phyloP scores from a whole-genome alignment of 2,113 vertebrate species.

The Chaetodon auriga region DNA sequence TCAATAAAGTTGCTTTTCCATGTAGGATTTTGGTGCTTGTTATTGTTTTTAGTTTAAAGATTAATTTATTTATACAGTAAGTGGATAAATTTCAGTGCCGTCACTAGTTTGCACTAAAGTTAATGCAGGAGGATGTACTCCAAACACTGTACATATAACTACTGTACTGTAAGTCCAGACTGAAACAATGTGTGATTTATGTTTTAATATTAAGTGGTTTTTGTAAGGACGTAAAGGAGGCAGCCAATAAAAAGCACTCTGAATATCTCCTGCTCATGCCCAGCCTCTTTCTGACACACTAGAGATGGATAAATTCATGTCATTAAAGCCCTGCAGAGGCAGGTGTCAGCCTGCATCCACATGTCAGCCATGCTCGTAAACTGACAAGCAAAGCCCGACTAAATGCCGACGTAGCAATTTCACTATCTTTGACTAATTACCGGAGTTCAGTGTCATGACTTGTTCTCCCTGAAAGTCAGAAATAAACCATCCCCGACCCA shows the following conservation, averaged over 20 bases:
- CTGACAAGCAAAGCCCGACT: background rate
- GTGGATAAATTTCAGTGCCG: background rate
- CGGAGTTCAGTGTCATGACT: background rate
- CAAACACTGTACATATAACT: background rate
- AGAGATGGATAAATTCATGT: background rate
- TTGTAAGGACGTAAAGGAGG: constrained; percentile 7
- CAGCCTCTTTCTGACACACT: background rate
- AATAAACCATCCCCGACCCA: background rate
- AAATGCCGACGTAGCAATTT: background rate
- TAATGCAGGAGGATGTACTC: background rate
- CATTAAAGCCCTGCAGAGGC: constrained; percentile 16
- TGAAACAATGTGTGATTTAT: background rate
- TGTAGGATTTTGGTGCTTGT: background rate
- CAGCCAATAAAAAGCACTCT: constrained; percentile 6
- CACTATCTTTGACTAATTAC: background rate
- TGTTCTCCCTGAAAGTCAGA: background rate
- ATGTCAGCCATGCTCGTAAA: background rate
- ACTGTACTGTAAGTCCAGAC: constrained; percentile 3
- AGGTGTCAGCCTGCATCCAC: constrained; percentile 12
- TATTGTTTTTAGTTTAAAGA: background rate
- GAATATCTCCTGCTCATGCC: background rate
- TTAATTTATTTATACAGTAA: background rate
- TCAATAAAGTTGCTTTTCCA: background rate
- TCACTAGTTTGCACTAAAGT: constrained; percentile 10
- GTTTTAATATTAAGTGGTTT: background rate